Conservation (phyloP, 2,888 invertebrate genomes). For the Biston betularia region DNA sequence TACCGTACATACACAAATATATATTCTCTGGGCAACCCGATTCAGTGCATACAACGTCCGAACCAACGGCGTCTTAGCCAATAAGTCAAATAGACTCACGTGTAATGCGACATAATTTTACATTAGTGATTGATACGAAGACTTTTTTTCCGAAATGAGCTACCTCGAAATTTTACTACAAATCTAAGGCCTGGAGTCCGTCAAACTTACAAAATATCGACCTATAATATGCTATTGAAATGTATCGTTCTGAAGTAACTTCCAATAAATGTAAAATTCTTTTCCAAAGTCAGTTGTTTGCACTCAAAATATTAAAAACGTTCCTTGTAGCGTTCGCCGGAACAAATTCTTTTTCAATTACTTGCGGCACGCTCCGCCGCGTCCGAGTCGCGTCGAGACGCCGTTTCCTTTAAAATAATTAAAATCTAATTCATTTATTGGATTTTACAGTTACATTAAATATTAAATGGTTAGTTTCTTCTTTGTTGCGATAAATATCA, state of each 20-base stretch:
- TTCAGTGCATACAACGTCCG: too few relatives aligned
- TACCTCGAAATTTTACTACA: too few relatives aligned
- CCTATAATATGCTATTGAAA: too few relatives aligned
- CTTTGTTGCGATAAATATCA: not conserved
- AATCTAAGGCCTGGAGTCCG: too few relatives aligned
- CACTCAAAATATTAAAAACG: slow-evolving; percentile 51
- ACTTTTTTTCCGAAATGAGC: too few relatives aligned
- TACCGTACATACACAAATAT: too few relatives aligned
- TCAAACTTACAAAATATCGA: too few relatives aligned
- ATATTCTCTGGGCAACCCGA: too few relatives aligned
- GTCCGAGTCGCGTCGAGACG: slow-evolving; percentile 26
- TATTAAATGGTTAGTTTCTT: not conserved
- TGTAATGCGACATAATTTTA: too few relatives aligned
- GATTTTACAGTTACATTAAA: slow-evolving; percentile 21
- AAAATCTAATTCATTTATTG: slow-evolving; percentile 37
- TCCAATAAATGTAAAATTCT: slow-evolving; percentile 24
- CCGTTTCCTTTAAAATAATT: slow-evolving; percentile 37
- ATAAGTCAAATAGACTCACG: too few relatives aligned
- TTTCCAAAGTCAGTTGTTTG: slow-evolving; percentile 39
- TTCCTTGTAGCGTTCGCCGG: slow-evolving; percentile 39
- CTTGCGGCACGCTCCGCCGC: slow-evolving; percentile 47
- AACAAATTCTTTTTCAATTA: slow-evolving; percentile 50
- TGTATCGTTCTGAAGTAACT: not conserved
- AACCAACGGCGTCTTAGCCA: too few relatives aligned
- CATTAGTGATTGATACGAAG: too few relatives aligned